Evolutionary conservation across 2,888 invertebrate genomes (phyloP).

Genomic region (Eustalomyia histrio): DNA sequence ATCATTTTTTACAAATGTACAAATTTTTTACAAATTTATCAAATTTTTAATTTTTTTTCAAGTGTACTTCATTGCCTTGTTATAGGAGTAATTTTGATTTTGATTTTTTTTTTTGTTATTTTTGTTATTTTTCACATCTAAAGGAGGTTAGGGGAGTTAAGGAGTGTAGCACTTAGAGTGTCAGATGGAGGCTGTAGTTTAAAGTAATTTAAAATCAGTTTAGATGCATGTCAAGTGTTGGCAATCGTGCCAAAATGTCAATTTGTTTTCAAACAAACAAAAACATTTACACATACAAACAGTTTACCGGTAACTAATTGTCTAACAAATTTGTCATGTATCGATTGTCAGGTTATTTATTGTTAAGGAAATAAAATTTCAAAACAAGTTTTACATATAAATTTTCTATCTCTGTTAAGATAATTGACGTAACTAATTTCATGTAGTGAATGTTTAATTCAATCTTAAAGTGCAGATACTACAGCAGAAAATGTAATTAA

Average conservation of each 20-base stretch:
- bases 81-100: conserved; percentile 26
- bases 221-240: conserved; percentile 54
- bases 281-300: neutral
- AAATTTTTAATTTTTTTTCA: conserved; percentile 7
- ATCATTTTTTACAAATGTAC: no score
- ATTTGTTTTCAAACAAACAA: conserved; percentile 56
- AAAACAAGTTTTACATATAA: neutral
- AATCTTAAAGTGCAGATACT: neutral
- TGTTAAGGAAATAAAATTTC: conserved; percentile 13
- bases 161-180: neutral
- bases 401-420: neutral
- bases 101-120: neutral
- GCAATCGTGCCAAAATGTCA: conserved; percentile 57
- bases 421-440: conserved; percentile 20
- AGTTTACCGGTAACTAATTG: conserved; percentile 53
- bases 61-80: conserved; percentile 18
- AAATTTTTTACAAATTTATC: no score
- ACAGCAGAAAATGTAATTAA: no score
- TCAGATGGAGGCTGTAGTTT: conserved; percentile 39
- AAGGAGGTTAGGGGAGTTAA: neutral
- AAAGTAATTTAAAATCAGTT: conserved; percentile 47
- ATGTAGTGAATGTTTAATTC: neutral
- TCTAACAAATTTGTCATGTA: conserved; percentile 58
- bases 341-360: conserved; percentile 53
- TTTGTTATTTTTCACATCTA: neutral